Base-by-base conservation (phyloP, 2,797 vertebrate species). In the Muscicapa comitata region DNA sequence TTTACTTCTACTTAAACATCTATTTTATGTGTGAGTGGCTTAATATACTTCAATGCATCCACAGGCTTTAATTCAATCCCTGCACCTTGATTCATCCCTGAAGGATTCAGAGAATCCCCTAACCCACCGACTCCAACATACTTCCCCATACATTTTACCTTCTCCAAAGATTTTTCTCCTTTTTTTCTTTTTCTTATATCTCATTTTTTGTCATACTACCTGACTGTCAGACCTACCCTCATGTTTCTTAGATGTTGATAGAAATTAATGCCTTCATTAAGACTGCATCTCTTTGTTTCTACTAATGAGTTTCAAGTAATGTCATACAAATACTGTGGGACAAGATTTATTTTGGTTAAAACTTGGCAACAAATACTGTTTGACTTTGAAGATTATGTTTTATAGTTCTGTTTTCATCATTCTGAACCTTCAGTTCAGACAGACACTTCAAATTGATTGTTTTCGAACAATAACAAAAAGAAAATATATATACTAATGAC, bases 401-500 rank as follows among this genome's bases (percentile, higher is more conserved):
- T 80, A 25, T 87, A 67, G 62, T 91, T 90, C 31, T 55, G 31
- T 11, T 95, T 96, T 95, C 35, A 84, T 74, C 57, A 70, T 82
- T 74, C n/a, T 87, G 57, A 94, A 94, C 45, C 29, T 90, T 61
- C 55, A 78, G 57, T 77, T 92, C 70, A 91, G 61, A 35, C 29
- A 75, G 17, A 28, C 21, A 42, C 23, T 93, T 93, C 43, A 87
- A 92, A 94, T 73, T 91, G 55, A 87, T 94, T 79, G 31, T 7
- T 95, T 73, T 55, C 79, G 28, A 86, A 59, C 29, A 88, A 77
- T 61, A 90, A 7, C 24, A 62, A 74, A 57, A 83, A 43, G 38
- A 89, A 90, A 72, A 77, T 51, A 81, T 50, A 63, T 86, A 62
- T 47, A 81, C 16, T 93, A 95, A 92, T 82, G 77, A 95, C 87